These are phyloP conservation scores for Drosophila hydei DNA, from an alignment of 1,140 invertebrate species.

Conservation along the genomic window DNA sequence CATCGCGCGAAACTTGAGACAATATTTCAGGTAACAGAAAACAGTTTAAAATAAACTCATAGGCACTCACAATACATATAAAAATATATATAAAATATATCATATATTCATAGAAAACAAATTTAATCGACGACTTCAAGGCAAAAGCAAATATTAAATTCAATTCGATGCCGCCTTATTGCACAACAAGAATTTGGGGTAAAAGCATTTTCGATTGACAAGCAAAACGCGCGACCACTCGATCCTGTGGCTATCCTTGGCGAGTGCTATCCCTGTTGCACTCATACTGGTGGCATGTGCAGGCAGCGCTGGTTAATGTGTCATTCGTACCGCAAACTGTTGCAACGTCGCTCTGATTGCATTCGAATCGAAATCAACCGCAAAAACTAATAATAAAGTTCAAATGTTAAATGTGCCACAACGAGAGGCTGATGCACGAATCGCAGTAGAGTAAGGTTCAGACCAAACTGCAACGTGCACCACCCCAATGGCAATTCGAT, in stretches of 20 bases:
- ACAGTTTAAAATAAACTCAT: too few relatives aligned
- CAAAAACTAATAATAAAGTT: constrained; percentile 74
- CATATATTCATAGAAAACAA: not conserved
- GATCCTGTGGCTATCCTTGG: constrained; percentile 1
- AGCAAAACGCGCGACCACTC: constrained; percentile 4
- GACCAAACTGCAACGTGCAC: not conserved
- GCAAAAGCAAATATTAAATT: not conserved
- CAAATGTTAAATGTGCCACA: constrained; percentile 38
- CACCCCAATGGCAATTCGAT: constrained; percentile 44
- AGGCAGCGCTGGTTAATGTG: constrained; percentile 41
- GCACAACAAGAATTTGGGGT: not conserved
- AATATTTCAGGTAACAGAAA: too few relatives aligned
- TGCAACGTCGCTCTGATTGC: constrained; percentile 41
- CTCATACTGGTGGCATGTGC: not conserved
- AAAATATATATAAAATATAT: not conserved
- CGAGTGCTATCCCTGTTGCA: not conserved
- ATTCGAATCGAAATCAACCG: constrained; percentile 59
- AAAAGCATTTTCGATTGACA: not conserved
- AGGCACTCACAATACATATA: not conserved
- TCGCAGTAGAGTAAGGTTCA: too few relatives aligned
- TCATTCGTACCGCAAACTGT: constrained; percentile 58
- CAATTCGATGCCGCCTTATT: not conserved
- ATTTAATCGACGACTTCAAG: not conserved
- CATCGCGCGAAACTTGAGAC: too few relatives aligned
- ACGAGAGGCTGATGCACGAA: not conserved